Evolutionary conservation across 2,888 invertebrate genomes (phyloP), one percentile per base, ranked within the genome.

Genomic region (Tethea ocularis): DNA sequence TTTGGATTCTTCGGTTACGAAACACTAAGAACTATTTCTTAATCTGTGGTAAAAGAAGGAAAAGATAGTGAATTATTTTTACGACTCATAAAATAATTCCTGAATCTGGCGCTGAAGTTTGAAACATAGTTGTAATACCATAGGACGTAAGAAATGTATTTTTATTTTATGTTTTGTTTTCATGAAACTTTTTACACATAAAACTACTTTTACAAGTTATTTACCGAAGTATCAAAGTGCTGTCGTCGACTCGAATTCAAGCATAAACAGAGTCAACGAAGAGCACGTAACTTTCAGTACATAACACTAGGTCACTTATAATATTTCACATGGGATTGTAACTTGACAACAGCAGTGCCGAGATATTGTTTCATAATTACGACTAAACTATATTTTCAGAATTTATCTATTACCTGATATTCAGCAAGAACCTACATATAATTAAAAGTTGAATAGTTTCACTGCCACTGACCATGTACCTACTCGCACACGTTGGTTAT

Each of bases 401-500:
- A 61, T n/a, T 53, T 17, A 67, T 33, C 64, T 68, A 65, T 69
- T 59, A 64, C 55, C 63, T 62, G 60, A 60, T 67, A 63, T 61
- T 64, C 62, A 64, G n/a, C 51, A 61, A 57, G 57, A n/a, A n/a
- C n/a, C n/a, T 59, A 20, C 26, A 38, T 60, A 54, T 57, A 41
- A 65, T 63, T 46, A 54, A 53, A 60, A 61, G 61, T 63, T 62
- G 58, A 71, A 67, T 69, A 69, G n/a, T n/a, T 72, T 67, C 62
- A 66, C 58, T 57, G 61, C 60, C 60, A 66, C 68, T 61, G 64
- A 61, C 63, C 72, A 72, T 80, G 74, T 72, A n/a, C n/a, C n/a
- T n/a, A 77, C 74, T 75, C 70, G 59, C 61, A 57, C 74, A n/a
- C n/a, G n/a, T 78, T 75, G 74, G 66, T 69, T 78, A 76, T 78